phyloP scores from a whole-genome alignment of 2,888 invertebrate genomes.

The Heteropelma amictum region DNA sequence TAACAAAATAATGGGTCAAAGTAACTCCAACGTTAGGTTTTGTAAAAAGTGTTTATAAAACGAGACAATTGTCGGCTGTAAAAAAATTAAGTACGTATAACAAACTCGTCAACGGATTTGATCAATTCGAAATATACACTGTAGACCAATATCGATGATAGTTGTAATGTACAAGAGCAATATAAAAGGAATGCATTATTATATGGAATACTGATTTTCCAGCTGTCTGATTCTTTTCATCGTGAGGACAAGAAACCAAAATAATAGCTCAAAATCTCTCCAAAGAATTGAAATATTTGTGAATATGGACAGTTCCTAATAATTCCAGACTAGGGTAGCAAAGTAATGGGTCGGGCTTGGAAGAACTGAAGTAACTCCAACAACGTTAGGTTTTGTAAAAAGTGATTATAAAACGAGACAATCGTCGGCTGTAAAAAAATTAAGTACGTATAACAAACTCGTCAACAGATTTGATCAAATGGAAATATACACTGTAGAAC shows the following conservation, averaged over 20 bases:
- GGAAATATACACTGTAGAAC: not conserved
- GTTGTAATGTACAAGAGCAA: not conserved
- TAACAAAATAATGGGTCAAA: too few species aligned
- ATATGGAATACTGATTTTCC: constrained; percentile 18
- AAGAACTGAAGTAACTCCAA: too few species aligned
- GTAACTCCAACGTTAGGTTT: not conserved
- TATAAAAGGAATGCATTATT: constrained; percentile 23
- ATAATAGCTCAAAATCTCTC: too few species aligned
- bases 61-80: not conserved
- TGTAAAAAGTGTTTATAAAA: not conserved
- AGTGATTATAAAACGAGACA: not conserved
- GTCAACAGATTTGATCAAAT: not conserved
- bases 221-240: not conserved
- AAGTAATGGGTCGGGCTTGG: too few species aligned
- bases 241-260: too few species aligned
- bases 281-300: too few species aligned
- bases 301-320: too few species aligned
- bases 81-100: not conserved
- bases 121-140: not conserved
- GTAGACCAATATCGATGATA: not conserved
- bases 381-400: not conserved
- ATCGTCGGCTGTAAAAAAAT: not conserved
- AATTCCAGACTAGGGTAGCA: too few species aligned
- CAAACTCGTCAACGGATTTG: not conserved
- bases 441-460: not conserved